Conservation (phyloP, 2,888 invertebrate genomes). For the Tupiocoris notatus region DNA sequence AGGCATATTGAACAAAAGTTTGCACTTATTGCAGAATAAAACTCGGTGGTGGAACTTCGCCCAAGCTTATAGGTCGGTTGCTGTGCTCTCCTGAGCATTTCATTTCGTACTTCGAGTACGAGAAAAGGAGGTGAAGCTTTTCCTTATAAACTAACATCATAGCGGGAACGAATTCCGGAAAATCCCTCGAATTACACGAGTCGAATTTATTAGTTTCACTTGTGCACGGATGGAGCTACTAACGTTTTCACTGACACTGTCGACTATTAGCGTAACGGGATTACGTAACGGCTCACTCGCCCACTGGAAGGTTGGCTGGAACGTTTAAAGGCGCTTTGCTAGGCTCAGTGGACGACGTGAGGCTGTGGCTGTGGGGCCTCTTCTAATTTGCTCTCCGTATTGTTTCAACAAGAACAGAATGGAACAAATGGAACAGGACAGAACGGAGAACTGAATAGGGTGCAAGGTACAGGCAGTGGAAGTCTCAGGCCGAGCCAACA, state of each 20-base stretch:
- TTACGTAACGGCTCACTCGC: background rate
- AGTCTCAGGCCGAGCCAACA: background rate
- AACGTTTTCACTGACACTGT: background rate
- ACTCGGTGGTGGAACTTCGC: no score
- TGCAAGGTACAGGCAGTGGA: background rate
- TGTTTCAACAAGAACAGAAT: background rate
- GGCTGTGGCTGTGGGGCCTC: background rate
- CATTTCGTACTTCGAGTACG: no score
- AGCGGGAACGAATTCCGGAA: background rate
- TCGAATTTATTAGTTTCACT: background rate
- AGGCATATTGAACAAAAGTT: no score
- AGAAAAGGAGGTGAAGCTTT: no score
- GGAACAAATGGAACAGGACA: no score
- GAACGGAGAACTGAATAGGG: background rate
- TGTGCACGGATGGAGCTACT: background rate
- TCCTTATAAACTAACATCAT: background rate
- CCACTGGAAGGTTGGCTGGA: background rate
- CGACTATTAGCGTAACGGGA: background rate
- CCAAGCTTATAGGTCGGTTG: no score
- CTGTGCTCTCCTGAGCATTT: no score
- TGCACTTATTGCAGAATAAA: no score
- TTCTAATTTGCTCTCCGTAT: background rate
- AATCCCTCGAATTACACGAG: background rate
- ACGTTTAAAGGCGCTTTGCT: background rate
- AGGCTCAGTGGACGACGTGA: no score